A percentile compares a stretch with the other conserved stretches of the same genome.
Evolutionary conservation across 2,113 vertebrate species (phyloP).

Genomic region (Pyrgilauda ruficollis): DNA sequence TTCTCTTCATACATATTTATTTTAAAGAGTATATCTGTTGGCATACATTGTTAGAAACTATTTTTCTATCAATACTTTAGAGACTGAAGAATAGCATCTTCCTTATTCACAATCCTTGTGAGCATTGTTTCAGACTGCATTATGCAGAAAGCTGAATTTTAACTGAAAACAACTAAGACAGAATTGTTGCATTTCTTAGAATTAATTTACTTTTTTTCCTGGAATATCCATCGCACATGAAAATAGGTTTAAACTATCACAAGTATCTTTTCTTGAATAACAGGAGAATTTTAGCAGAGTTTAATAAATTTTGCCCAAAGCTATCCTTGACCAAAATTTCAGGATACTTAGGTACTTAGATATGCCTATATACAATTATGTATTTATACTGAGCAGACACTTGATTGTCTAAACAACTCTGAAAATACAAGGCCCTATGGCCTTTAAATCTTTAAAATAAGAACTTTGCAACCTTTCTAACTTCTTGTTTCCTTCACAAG

Average conservation of each 20-base stretch:
- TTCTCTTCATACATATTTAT: background rate
- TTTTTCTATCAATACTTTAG: background rate
- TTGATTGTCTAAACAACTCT: background rate
- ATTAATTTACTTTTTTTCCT: background rate
- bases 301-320: background rate
- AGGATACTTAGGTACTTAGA: background rate
- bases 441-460: background rate
- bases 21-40: background rate
- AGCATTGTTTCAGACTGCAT: background rate
- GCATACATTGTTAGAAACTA: background rate
- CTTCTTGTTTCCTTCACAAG: background rate
- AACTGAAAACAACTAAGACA: background rate
- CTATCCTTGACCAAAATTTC: background rate
- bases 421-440: background rate
- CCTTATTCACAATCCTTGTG: fast-evolving
- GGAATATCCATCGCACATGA: fast-evolving
- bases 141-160: background rate
- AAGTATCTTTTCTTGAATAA: background rate
- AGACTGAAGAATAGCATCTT: background rate
- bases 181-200: background rate
- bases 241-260: background rate
- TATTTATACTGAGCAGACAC: background rate
- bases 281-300: background rate
- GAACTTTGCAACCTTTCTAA: background rate
- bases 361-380: background rate